Percentiles rank a stretch among this genome's conserved stretches.
These are phyloP conservation scores for Contarinia nasturtii DNA, from an alignment of 1,140 invertebrate genomes.

Conservation along the genomic window DNA sequence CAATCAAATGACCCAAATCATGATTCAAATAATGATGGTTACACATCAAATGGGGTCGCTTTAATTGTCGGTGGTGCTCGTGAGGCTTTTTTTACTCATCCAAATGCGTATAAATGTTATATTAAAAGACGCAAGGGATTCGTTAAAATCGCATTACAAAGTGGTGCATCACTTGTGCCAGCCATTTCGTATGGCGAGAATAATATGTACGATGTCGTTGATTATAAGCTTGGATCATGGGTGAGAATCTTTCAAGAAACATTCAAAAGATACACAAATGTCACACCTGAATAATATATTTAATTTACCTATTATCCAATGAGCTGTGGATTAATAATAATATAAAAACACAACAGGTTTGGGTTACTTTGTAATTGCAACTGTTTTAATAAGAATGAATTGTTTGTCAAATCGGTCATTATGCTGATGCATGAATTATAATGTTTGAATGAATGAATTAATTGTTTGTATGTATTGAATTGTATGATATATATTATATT, in stretches of 20 bases:
- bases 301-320: too few species aligned
- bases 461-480: too few species aligned
- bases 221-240: slow-evolving; percentile 50
- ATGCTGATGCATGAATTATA: too few species aligned
- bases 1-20: slow-evolving; percentile 16
- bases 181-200: slow-evolving; percentile 85
- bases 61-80: slow-evolving; percentile 67
- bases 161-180: slow-evolving; percentile 55
- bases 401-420: too few species aligned
- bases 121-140: slow-evolving; percentile 63
- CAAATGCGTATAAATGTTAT: slow-evolving; percentile 48
- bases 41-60: slow-evolving; percentile 25
- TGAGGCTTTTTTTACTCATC: slow-evolving; percentile 51
- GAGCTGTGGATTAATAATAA: too few species aligned
- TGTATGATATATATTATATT: too few species aligned
- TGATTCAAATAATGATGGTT: slow-evolving; percentile 16
- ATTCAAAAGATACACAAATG: slow-evolving; percentile 47
- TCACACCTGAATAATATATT: too few species aligned
- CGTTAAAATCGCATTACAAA: slow-evolving; percentile 52
- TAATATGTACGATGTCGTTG: slow-evolving; percentile 65
- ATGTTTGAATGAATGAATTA: too few species aligned
- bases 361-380: too few species aligned
- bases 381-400: too few species aligned
- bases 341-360: too few species aligned
- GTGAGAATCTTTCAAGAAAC: slow-evolving; percentile 44